Evolutionary conservation across 2,888 invertebrate species (phyloP).

Genomic region (Mesodorylaimus sp.): DNA sequence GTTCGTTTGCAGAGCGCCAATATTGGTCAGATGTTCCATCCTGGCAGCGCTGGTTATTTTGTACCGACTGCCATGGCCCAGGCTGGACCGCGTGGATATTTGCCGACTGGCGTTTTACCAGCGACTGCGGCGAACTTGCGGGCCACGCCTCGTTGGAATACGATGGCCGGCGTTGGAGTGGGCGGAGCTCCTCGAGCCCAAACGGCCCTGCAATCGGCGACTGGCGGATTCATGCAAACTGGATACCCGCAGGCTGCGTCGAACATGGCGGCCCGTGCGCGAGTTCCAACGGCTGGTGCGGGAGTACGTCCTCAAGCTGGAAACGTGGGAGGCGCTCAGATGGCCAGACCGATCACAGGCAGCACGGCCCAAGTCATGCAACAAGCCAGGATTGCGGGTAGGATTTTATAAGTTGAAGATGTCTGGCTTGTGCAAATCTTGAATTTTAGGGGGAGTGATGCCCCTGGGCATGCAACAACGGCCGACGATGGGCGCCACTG

Average conservation of each 20-base stretch:
- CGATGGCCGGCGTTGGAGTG: background rate
- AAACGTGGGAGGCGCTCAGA: slow-evolving; percentile 12
- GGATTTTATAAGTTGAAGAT: no score
- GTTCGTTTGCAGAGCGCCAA: slow-evolving; percentile 1
- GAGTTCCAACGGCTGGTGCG: slow-evolving; percentile 13
- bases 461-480: background rate
- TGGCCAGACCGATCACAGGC: slow-evolving; percentile 6
- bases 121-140: background rate
- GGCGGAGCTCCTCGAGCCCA: background rate
- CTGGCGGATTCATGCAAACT: background rate
- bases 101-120: slow-evolving; percentile 11
- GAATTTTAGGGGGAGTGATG: background rate
- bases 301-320: slow-evolving; percentile 8
- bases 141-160: background rate
- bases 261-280: slow-evolving; percentile 11
- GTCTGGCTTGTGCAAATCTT: no score
- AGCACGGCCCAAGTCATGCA: background rate
- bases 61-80: slow-evolving; percentile 16
- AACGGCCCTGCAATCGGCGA: slow-evolving; percentile 1
- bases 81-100: slow-evolving; percentile 4
- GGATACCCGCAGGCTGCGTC: background rate
- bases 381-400: no score
- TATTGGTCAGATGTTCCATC: slow-evolving; percentile 7
- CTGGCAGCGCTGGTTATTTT: slow-evolving; percentile 22
- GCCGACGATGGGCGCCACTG: background rate